Evolutionary conservation across 2,888 invertebrate species (phyloP), one percentile per base, ranked within the genome.

Genomic region (Acrobasis repandana): DNA sequence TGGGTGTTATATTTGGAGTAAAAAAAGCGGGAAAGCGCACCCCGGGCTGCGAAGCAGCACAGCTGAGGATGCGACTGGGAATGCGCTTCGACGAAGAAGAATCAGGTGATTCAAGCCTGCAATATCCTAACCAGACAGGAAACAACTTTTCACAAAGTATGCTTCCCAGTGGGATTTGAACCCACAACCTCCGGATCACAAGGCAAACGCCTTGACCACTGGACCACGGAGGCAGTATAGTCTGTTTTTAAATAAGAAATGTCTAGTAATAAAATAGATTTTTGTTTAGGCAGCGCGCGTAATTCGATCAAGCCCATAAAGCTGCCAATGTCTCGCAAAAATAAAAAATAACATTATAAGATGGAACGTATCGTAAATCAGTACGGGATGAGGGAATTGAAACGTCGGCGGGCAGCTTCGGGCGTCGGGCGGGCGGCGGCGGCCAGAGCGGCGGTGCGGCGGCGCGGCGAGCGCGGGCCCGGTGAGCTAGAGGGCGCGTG

Each of bases 331-430:
- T 63, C 58, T 63, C 65, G 64, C 60, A 69, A 59, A 52, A 43
- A 46, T 15, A 56, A 62, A 71, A 74, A 79, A 73, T 70, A 72
- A 70, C 65, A 71, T 76, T 71, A 73, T 67, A 74, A 73, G 72
- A 70, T 70, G 67, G 71, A 73, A 72, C 71, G 67, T 78, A 77
- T 79, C 84, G 84, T 85, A 88, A 89, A 88, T 88, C 86, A 88
- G 86, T 78, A 75, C 70, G 78, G 76, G 79, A 82, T 82, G 82
- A 78, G 79, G 77, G 86, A 82, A 88, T 85, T 83, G 86, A 86
- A 86, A 83, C 77, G 82, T 85, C 76, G 78, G 74, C 69, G 74
- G 69, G 15, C 75, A 72, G 71, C 74, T 73, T 64, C 69, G 70
- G 65, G 60, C 60, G 60, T 43, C 61, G 67, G 63, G 69, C 68